Evolutionary conservation across 2,113 vertebrate species (phyloP).

Genomic region (Cisticola juncidis): DNA sequence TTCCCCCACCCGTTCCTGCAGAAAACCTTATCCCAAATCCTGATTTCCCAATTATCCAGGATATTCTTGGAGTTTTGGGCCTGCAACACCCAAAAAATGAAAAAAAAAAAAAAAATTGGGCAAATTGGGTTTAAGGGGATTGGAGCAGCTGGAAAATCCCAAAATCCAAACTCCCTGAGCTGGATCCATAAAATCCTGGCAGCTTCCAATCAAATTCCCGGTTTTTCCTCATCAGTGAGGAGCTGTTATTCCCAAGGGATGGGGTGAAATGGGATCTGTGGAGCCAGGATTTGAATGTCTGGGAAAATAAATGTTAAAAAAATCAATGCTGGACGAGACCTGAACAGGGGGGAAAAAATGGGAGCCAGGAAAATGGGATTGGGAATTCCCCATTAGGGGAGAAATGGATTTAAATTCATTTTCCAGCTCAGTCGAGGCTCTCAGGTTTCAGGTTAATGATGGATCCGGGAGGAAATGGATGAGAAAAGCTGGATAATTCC

Average conservation of each 20-base stretch:
- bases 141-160: background rate
- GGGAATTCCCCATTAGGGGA: background rate
- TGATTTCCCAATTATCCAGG: background rate
- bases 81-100: background rate
- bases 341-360: background rate
- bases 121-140: fast-evolving
- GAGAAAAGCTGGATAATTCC: slow-evolving; percentile 26
- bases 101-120: background rate
- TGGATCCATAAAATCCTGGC: slow-evolving; percentile 12
- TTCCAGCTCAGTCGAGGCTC: background rate
- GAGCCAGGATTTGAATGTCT: slow-evolving; percentile 28
- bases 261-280: slow-evolving; percentile 12
- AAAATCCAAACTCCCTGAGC: background rate
- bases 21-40: fast-evolving
- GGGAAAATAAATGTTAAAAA: background rate
- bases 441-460: slow-evolving; percentile 50
- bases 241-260: slow-evolving; percentile 8
- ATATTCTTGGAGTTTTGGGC: background rate
- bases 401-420: slow-evolving; percentile 6
- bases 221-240: slow-evolving; percentile 44
- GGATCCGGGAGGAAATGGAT: slow-evolving; percentile 36
- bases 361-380: background rate
- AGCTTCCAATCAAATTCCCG: slow-evolving; percentile 55
- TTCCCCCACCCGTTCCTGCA: background rate
- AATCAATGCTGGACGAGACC: slow-evolving; percentile 22